Percentiles rank a stretch among this genome's conserved stretches.
phyloP scores from a whole-genome alignment of 1,140 invertebrate genomes.

The Thaumatotibia leucotreta region DNA sequence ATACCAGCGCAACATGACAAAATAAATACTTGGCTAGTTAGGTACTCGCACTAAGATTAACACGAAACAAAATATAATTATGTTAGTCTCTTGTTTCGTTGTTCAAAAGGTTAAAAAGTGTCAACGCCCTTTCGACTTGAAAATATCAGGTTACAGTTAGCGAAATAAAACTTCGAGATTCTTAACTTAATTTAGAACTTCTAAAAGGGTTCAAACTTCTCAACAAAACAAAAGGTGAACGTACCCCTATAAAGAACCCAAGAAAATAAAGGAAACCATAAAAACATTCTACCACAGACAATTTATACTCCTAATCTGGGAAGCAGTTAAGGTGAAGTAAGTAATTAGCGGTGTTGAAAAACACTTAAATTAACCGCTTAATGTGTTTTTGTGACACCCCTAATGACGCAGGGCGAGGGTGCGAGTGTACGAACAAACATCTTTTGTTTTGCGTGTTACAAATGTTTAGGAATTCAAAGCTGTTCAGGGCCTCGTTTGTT shows the following conservation, averaged over 20 bases:
- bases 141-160: neutral
- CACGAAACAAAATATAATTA: too few species aligned
- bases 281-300: constrained; percentile 12
- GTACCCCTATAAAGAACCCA: neutral
- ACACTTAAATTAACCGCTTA: constrained; percentile 39
- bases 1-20: too few species aligned
- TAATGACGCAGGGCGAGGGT: constrained; percentile 33
- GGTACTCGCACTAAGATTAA: too few species aligned
- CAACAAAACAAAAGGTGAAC: neutral
- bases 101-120: neutral
- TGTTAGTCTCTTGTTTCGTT: too few species aligned
- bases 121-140: neutral
- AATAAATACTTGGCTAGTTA: too few species aligned
- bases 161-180: neutral
- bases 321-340: constrained; percentile 34
- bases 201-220: neutral
- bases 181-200: neutral
- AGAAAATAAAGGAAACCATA: constrained; percentile 22
- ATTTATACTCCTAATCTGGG: constrained; percentile 39
- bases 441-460: constrained; percentile 12
- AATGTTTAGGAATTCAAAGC: neutral
- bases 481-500: neutral
- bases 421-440: constrained; percentile 35
- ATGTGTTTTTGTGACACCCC: constrained; percentile 42
- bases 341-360: constrained; percentile 45